phyloP scores from a whole-genome alignment of 2,888 invertebrate genomes.

The Falcaria lacertinaria region DNA sequence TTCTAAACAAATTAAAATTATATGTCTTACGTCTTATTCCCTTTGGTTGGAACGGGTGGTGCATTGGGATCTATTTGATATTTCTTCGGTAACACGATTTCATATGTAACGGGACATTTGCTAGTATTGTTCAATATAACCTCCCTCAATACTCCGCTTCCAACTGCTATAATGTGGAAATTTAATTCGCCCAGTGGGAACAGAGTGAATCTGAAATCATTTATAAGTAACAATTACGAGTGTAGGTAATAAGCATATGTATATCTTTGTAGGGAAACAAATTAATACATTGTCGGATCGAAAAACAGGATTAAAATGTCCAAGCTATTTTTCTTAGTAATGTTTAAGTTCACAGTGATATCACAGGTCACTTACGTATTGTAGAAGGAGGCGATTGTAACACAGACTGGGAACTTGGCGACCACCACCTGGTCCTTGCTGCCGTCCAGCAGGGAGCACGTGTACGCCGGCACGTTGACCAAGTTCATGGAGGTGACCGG shows the following conservation, averaged over 20 bases:
- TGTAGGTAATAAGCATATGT: no score
- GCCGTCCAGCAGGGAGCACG: slow-evolving; percentile 64
- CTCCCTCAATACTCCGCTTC: slow-evolving; percentile 69
- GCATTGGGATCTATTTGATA: slow-evolving; percentile 38
- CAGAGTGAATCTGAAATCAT: slow-evolving; percentile 71
- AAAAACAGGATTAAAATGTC: no score
- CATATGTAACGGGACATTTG: slow-evolving; percentile 77
- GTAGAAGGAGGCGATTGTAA: slow-evolving; percentile 69
- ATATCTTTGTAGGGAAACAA: no score
- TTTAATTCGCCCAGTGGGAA: slow-evolving; percentile 79
- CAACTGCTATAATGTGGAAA: slow-evolving; percentile 79
- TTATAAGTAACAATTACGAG: background rate
- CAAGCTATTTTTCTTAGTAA: no score
- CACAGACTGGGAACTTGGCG: slow-evolving; percentile 66
- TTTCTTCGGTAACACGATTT: slow-evolving; percentile 52
- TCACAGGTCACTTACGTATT: slow-evolving; percentile 54
- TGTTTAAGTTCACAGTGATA: no score
- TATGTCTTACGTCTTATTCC: slow-evolving; percentile 59
- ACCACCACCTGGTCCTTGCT: slow-evolving; percentile 67
- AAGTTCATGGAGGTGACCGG: slow-evolving; percentile 66
- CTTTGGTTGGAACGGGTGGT: slow-evolving; percentile 19
- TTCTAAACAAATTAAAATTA: background rate
- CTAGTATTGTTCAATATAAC: slow-evolving; percentile 81
- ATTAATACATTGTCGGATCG: no score
- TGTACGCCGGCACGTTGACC: slow-evolving; percentile 59